Evolutionary conservation across 2,113 vertebrate genomes (phyloP), one percentile per base, ranked within the genome.

Genomic region (Cheirogaleus medius): DNA sequence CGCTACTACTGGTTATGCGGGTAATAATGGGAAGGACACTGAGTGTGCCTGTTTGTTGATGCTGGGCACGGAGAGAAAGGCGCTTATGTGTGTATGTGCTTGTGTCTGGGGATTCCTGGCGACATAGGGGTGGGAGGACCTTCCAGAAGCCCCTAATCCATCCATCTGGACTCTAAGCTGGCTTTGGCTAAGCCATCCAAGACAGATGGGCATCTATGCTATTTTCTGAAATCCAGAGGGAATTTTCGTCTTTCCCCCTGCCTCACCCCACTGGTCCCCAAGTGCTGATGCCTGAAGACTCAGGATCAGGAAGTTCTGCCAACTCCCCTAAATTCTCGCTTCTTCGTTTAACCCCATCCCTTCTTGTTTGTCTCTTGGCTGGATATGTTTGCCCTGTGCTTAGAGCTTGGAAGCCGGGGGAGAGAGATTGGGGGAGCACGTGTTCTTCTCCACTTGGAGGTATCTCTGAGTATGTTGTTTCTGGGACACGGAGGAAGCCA

Each of bases 161-260:
- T 47, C 80, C 92, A 81, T 97, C 95, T 91, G 92, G 73, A 78
- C 95, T 82, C 89, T 76, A 93, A 96, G 85, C 90, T 86, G 92
- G 85, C 85, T 87, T 78, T 15, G 0, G 32, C 77, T 94, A 83
- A 95, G 93, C 91, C 17, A 23, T 21, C 37, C 66, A 63, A 83
- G 81, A 63, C 92, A 96, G 71, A 92, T 71, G 93, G 84, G 66
- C 58, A 39, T 86, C 91, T 85, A 1, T 23, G 21, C 39, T 66
- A 6, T 80, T 73, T 85, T 66, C 89, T 93, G 23, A 85, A 85
- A 58, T 90, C 94, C 85, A 56, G 42, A 68, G 81, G 52, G 15
- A 80, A 63, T 81, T 73, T 88, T 66, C 20, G 12, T 47, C 23
- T n/a, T 18, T 73, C 37, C 34, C 21, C 3, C 32, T 23, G 37